Evolutionary conservation across 2,113 vertebrate genomes (phyloP), one percentile per base, ranked within the genome.

Genomic region (Spizaetus ornatus): DNA sequence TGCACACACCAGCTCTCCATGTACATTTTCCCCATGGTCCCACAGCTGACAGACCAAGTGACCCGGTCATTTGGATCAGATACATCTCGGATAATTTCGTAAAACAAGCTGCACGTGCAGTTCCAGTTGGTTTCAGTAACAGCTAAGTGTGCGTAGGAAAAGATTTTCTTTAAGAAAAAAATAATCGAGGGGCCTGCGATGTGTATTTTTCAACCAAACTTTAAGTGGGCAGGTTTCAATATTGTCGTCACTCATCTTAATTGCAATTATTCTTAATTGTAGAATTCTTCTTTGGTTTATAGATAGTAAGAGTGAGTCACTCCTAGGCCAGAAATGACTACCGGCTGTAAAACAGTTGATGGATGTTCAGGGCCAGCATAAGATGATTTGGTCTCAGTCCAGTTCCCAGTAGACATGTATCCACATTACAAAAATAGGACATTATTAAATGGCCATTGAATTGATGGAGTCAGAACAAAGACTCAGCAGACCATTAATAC

Each of bases 11-110:
- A 47, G 48, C 50, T 65, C 74, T 47, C 80, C 56, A 16, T 2
- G 2, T 7, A 2, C 3, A 0, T 59, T 61, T 40, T 48, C 71
- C 43, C 47, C 27, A 1, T 11, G 50, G 16, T 59, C 52, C n/a
- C 9, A 27, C 19, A 47, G 38, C 77, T 45, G 53, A 22, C 1
- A 26, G 59, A 50, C 36, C 66, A 18, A 74, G 21, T 4, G 61
- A 58, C 62, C 38, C 1, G 0, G 16, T 22, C 19, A 4, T 22
- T 42, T 13, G 61, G 47, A 21, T 12, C 21, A 2, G 38, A 11
- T 16, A 1, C 29, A 18, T 7, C 61, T n/a, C 38, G 7, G 66
- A 8, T 22, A 5, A 34, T n/a, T 66, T 36, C 42, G 48, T 65
- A 8, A 34, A 85, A 42, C 7, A 22, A 38, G 53, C 86, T 36